Percentiles rank a stretch among this genome's conserved stretches.
These are phyloP conservation scores for Excalfactoria chinensis DNA, from an alignment of 2,113 vertebrate genomes.

Conservation along the genomic window DNA sequence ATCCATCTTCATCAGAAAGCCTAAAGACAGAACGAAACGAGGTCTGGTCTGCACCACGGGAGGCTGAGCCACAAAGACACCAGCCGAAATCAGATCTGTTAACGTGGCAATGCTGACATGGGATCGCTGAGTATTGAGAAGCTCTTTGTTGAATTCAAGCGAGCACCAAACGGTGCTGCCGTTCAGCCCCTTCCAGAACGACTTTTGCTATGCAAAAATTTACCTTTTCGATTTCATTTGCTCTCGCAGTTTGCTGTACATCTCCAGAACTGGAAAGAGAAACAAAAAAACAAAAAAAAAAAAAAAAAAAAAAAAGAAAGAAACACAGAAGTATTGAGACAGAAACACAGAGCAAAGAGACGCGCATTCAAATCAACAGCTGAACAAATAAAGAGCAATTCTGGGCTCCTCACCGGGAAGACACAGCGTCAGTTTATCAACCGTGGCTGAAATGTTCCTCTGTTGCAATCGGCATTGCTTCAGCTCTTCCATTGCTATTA, in stretches of 20 bases:
- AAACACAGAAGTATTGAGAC: constrained; percentile 16
- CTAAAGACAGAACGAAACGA: not conserved
- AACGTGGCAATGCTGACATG: not conserved
- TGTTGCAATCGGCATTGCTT: constrained; percentile 92
- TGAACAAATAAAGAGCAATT: not conserved
- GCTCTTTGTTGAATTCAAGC: not conserved
- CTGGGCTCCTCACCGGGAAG: constrained; percentile 86
- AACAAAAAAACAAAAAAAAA: not conserved
- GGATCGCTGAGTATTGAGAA: not conserved
- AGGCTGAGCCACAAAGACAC: not conserved
- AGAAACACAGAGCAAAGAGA: not conserved
- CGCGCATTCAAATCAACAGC: not conserved
- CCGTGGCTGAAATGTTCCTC: constrained; percentile 93
- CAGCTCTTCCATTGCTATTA: constrained; percentile 91
- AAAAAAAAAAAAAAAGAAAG: not conserved
- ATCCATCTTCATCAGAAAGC: not conserved
- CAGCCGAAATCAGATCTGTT: not conserved
- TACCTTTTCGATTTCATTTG: constrained; percentile 97
- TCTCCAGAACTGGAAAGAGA: constrained; percentile 90
- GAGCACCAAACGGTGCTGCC: accelerated
- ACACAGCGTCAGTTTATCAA: constrained; percentile 93
- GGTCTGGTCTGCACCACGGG: accelerated
- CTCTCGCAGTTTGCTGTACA: constrained; percentile 95
- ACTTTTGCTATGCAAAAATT: not conserved
- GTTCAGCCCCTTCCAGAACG: accelerated